Conservation (phyloP, 2,888 invertebrate species). For the Petrophora chlorosata region DNA sequence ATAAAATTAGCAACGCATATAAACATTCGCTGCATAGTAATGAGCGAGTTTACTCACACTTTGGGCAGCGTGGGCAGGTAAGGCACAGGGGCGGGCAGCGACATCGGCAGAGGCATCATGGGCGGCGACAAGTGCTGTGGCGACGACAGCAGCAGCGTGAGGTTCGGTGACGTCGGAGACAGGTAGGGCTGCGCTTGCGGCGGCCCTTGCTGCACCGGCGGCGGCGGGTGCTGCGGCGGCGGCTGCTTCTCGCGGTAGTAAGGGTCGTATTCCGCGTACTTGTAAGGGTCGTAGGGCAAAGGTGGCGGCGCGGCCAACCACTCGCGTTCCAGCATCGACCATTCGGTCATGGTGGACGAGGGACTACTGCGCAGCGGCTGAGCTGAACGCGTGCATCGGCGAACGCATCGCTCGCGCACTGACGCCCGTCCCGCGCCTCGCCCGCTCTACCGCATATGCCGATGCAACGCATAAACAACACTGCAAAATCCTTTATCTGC, state of each 20-base stretch:
- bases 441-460: conserved; percentile 44
- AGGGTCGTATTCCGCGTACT: conserved; percentile 43
- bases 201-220: conserved; percentile 32
- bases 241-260: conserved; percentile 38
- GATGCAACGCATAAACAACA: conserved; percentile 69
- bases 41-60: conserved; percentile 40
- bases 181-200: conserved; percentile 35
- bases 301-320: conserved; percentile 45
- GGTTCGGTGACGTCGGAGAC: conserved; percentile 31
- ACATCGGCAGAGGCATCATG: conserved; percentile 25
- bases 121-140: conserved; percentile 20
- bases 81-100: conserved; percentile 14
- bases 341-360: conserved; percentile 55
- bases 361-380: conserved; percentile 49
- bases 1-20: neutral
- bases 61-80: conserved; percentile 33
- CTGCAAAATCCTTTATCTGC: conserved; percentile 74
- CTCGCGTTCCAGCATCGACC: conserved; percentile 53
- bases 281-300: conserved; percentile 45
- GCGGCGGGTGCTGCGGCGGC: conserved; percentile 20
- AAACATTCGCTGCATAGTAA: conserved; percentile 6
- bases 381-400: conserved; percentile 62
- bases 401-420: conserved; percentile 68
- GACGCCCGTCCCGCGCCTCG: conserved; percentile 50
- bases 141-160: conserved; percentile 29